Base-by-base conservation (phyloP, 1,140 invertebrate genomes). In the Limonius californicus region DNA sequence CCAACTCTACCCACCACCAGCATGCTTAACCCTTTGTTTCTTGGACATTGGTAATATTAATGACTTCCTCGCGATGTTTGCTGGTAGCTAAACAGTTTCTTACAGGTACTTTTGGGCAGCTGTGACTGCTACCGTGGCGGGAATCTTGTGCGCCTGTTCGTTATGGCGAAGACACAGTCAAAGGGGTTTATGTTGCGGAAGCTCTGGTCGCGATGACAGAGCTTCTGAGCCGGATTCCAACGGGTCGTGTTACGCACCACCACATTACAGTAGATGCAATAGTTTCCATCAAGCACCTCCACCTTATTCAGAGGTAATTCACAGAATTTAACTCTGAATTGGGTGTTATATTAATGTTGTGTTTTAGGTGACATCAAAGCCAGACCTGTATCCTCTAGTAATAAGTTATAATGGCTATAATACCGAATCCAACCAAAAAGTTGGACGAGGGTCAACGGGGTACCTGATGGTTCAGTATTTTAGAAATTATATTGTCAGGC, bases 391-490 rank as follows among this genome's bases (percentile, higher is more conserved):
- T 74, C 90, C 90, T 0, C 76, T 91, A 21, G 90, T 92, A 16
- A 90, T 91, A 58, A 89, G 88, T 20, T 90, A 87, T 73, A 86
- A 86, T 43, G 87, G 86, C 59, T 27, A 27, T 16, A 27, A 23
- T 12, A 55, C n/a, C 4, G 53, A 55, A 11, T 32, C 20, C 6
- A 55, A 55, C 15, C 53, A 55, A 23, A 55, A 55, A 55, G 12
- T 23, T 14, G 53, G 53, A 27, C 2, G 87, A 68, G 81, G 85
- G 45, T 85, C 87, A 54, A 87, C 85, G 11, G 86, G 87, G 66
- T 89, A 87, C 66, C 78, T 91, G 30, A 90, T 92, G 82, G 89
- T 91, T 57, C 89, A 90, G 68, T 91, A 91, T 74, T 91, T 91
- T 77, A 82, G 85, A 57, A 88, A 88, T 72, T 88, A 87, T 72